These are phyloP conservation scores for Malacosoma neustria DNA, from an alignment of 2,888 invertebrate genomes.

Conservation along the genomic window DNA sequence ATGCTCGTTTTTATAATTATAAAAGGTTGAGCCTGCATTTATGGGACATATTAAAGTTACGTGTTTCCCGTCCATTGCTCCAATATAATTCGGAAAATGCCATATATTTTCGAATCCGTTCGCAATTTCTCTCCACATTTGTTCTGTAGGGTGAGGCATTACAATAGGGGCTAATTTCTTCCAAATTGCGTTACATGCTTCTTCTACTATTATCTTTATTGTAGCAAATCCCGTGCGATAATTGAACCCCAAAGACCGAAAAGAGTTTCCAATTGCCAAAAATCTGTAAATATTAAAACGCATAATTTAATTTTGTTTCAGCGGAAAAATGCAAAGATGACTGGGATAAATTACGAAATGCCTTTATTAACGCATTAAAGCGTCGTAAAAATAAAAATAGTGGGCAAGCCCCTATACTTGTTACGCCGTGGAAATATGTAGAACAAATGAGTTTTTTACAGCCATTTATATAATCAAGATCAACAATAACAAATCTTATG, in stretches of 20 bases:
- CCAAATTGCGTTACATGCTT: conserved; percentile 24
- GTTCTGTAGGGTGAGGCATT: conserved; percentile 6
- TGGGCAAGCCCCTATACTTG: too few species aligned
- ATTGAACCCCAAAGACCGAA: conserved; percentile 18
- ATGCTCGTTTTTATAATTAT: conserved; percentile 7
- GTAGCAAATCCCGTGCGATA: conserved; percentile 21
- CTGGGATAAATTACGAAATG: too few species aligned
- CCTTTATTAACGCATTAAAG: too few species aligned
- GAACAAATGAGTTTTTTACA: too few species aligned
- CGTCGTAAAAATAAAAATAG: too few species aligned
- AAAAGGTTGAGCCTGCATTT: conserved; percentile 8
- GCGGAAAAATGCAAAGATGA: too few species aligned
- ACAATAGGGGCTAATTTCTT: conserved; percentile 10
- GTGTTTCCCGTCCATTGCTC: conserved; percentile 5
- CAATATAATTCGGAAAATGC: conserved; percentile 7
- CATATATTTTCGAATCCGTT: conserved; percentile 6
- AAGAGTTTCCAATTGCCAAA: conserved; percentile 19
- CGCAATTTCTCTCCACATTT: conserved; percentile 6
- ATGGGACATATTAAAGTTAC: conserved; percentile 7
- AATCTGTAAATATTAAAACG: conserved; percentile 20
- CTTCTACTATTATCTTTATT: conserved; percentile 19
- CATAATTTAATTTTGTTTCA: conserved; percentile 13
- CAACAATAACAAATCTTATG: too few species aligned
- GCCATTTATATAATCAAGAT: too few species aligned
- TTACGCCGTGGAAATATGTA: too few species aligned